phyloP scores from a whole-genome alignment of 2,888 invertebrate genomes.

The Rhaphigaster nebulosa region DNA sequence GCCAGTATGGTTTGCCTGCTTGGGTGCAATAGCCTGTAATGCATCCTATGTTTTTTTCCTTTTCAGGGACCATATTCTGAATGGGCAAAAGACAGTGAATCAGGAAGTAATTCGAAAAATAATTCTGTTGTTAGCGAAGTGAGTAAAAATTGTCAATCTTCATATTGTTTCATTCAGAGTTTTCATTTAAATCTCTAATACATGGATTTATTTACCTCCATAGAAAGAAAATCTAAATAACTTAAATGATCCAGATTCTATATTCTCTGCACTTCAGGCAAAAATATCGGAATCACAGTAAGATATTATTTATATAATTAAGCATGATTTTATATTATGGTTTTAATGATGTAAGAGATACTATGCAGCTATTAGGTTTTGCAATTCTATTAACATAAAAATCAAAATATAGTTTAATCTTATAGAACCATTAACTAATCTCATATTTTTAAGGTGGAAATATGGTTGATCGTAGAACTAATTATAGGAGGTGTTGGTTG shows the following conservation, averaged over 20 bases:
- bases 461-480: too few species aligned
- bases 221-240: conserved; percentile 42
- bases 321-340: neutral
- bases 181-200: neutral
- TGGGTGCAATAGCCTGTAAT: too few species aligned
- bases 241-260: conserved; percentile 43
- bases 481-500: too few species aligned
- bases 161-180: neutral
- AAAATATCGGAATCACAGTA: conserved; percentile 36
- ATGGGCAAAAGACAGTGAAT: conserved; percentile 60
- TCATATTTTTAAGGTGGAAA: too few species aligned
- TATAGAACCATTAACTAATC: too few species aligned
- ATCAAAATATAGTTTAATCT: too few species aligned
- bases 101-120: neutral
- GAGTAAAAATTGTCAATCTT: neutral
- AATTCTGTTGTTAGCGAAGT: conserved; percentile 14
- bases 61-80: conserved; percentile 60
- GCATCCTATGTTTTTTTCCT: neutral
- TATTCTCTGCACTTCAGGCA: conserved; percentile 38
- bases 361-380: neutral
- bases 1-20: too few species aligned
- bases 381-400: too few species aligned
- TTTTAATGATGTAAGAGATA: neutral
- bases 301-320: neutral
- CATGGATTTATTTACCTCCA: neutral